Evolutionary conservation across 2,113 vertebrate genomes (phyloP).

Genomic region (Entosphenus tridentatus): DNA sequence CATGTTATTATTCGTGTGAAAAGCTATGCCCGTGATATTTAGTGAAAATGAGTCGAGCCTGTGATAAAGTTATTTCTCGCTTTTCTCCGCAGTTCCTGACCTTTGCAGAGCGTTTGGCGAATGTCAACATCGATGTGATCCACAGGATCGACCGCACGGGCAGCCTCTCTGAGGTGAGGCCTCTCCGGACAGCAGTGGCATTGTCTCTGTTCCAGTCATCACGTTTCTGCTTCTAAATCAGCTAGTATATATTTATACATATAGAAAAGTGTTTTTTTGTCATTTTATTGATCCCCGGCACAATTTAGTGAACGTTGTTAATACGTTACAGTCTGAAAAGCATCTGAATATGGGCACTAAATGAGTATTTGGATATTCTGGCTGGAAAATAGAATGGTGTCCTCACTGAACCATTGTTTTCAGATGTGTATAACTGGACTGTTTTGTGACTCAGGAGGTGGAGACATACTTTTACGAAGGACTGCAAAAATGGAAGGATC

Average conservation of each 20-base stretch:
- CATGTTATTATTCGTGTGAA: neutral
- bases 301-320: too few relatives aligned
- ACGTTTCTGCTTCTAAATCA: too few relatives aligned
- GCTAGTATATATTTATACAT: too few relatives aligned
- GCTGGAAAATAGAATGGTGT: too few relatives aligned
- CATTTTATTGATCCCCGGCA: too few relatives aligned
- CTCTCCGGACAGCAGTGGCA: neutral
- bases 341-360: too few relatives aligned
- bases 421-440: too few relatives aligned
- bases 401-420: too few relatives aligned
- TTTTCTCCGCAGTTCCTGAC: conserved; percentile 54
- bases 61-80: neutral
- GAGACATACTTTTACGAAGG: conserved; percentile 85
- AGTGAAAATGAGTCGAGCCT: neutral
- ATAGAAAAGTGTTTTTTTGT: too few relatives aligned
- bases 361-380: too few relatives aligned
- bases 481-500: conserved; percentile 75
- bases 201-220: too few relatives aligned
- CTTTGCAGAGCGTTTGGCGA: conserved; percentile 71
- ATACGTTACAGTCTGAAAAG: too few relatives aligned
- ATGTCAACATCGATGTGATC: conserved; percentile 78
- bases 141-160: conserved; percentile 78
- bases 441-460: conserved; percentile 33
- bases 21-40: neutral
- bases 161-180: conserved; percentile 52